phyloP scores from a whole-genome alignment of 2,888 invertebrate genomes.

The Anoncus sp. region DNA sequence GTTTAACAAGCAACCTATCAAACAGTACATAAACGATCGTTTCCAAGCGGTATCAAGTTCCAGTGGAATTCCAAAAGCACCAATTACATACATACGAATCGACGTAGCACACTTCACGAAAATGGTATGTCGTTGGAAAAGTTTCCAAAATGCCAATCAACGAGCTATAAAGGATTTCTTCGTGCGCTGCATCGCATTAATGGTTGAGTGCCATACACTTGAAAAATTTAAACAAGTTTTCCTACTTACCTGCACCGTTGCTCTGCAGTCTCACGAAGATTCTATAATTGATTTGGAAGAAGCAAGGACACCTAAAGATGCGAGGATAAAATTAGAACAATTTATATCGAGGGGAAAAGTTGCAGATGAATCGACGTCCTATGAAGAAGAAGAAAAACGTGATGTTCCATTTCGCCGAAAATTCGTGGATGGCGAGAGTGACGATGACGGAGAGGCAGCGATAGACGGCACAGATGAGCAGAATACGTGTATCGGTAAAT shows the following conservation, averaged over 20 bases:
- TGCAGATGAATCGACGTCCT: background rate
- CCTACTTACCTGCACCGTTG: conserved; percentile 43
- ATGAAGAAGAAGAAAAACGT: conserved; percentile 2
- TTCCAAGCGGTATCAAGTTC: no score
- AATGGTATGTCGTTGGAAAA: conserved; percentile 44
- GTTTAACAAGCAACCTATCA: conserved; percentile 58
- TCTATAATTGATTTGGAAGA: conserved; percentile 14
- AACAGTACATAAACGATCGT: conserved; percentile 34
- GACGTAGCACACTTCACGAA: conserved; percentile 52
- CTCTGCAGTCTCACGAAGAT: conserved; percentile 35
- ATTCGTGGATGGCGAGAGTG: conserved; percentile 3
- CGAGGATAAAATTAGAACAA: conserved; percentile 43
- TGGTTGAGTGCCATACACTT: conserved; percentile 34
- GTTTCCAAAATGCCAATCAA: conserved; percentile 17
- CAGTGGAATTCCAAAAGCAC: background rate
- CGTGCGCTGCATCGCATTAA: conserved; percentile 44
- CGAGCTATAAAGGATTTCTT: conserved; percentile 42
- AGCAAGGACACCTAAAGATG: conserved; percentile 17
- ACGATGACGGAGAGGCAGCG: background rate
- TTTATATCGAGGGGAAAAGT: conserved; percentile 25
- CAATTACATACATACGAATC: conserved; percentile 27
- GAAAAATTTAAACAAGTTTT: conserved; percentile 42
- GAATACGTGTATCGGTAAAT: conserved; percentile 14
- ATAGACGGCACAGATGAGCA: conserved; percentile 1
- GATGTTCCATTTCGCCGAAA: background rate